A percentile compares a stretch with the other conserved stretches of the same genome.
Conservation (phyloP, 2,113 vertebrate genomes). For the Phasianus colchicus region DNA sequence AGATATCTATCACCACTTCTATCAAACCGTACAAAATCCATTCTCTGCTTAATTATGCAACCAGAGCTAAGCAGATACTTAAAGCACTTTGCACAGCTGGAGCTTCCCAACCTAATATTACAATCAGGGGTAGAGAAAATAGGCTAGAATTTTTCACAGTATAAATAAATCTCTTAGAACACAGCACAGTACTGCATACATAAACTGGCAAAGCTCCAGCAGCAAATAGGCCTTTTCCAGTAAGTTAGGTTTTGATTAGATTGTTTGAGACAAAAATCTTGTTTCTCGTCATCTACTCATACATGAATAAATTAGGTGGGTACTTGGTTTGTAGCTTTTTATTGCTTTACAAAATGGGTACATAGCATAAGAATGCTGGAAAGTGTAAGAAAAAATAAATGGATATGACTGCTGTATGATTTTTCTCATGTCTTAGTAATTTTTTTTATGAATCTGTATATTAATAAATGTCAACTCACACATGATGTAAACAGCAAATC, state of each 20-base stretch:
- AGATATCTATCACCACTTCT: not conserved
- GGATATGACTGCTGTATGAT: not conserved
- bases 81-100: not conserved
- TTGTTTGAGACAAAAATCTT: not conserved
- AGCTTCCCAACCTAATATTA: not conserved
- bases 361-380: not conserved
- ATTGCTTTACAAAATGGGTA: not conserved
- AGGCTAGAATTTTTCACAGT: not conserved
- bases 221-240: not conserved
- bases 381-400: slow-evolving; percentile 1
- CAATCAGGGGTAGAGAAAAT: not conserved
- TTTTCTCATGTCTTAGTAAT: not conserved
- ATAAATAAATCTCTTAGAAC: not conserved
- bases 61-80: not conserved
- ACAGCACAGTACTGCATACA: not conserved
- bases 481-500: not conserved
- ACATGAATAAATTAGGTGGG: not conserved
- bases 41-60: not conserved
- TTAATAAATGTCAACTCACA: not conserved
- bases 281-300: not conserved
- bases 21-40: not conserved
- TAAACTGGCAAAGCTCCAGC: not conserved
- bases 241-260: not conserved
- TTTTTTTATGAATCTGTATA: not conserved
- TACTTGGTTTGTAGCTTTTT: not conserved